phyloP scores from a whole-genome alignment of 2,888 invertebrate species.

The Hyalella azteca region DNA sequence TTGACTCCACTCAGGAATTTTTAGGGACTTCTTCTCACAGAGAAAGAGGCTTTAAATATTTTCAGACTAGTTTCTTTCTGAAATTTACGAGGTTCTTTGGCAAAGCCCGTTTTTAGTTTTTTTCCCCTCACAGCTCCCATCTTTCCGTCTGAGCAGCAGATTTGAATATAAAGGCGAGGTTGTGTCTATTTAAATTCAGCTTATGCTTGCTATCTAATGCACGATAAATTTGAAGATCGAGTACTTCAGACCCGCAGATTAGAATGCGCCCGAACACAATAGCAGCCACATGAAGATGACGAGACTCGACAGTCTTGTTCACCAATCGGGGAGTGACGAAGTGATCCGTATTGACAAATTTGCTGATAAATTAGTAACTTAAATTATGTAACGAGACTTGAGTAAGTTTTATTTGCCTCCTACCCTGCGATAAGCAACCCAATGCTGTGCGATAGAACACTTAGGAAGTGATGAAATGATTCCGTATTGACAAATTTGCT shows the following conservation, averaged over 20 bases:
- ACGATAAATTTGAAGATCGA: conserved; percentile 38
- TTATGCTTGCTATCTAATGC: conserved; percentile 39
- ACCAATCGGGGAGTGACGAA: too few relatives aligned
- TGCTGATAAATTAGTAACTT: too few relatives aligned
- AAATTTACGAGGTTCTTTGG: conserved; percentile 33
- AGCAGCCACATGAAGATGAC: too few relatives aligned
- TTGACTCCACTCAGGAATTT: conserved; percentile 37
- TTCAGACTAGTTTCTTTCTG: conserved; percentile 32
- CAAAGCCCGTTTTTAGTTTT: neutral
- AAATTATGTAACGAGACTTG: too few relatives aligned
- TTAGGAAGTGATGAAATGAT: too few relatives aligned
- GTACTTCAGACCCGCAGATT: conserved; percentile 11
- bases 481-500: too few relatives aligned
- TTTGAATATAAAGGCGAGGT: conserved; percentile 25
- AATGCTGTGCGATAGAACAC: too few relatives aligned
- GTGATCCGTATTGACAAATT: too few relatives aligned
- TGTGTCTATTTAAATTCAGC: conserved; percentile 40
- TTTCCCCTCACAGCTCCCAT: conserved; percentile 8
- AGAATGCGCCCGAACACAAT: conserved; percentile 7
- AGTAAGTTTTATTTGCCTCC: too few relatives aligned
- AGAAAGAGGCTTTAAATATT: conserved; percentile 37
- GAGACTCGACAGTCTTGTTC: too few relatives aligned
- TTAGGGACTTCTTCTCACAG: conserved; percentile 34
- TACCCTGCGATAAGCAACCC: too few relatives aligned
- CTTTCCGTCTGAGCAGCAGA: conserved; percentile 12